Conservation (phyloP, 2,113 vertebrate species). For the Sinocyclocheilus maitianheensis region DNA sequence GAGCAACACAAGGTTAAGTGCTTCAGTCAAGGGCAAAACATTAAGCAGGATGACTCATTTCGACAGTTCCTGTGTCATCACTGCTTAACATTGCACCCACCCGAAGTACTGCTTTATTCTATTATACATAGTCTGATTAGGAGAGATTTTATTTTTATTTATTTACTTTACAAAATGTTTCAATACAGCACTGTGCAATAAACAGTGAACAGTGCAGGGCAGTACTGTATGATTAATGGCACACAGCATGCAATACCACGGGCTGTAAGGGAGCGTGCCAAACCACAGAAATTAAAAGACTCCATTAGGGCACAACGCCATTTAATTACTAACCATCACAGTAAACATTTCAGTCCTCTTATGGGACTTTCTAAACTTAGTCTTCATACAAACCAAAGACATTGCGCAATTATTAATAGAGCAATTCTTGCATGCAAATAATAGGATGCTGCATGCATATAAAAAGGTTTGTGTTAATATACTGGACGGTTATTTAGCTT, state of each 20-base stretch:
- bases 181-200: neutral
- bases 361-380: neutral
- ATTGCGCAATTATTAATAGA: neutral
- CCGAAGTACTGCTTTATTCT: neutral
- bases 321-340: constrained; percentile 35
- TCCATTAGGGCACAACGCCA: constrained; percentile 28
- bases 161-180: neutral
- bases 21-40: constrained; percentile 13
- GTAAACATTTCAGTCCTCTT: constrained; percentile 5
- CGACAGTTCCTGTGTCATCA: neutral
- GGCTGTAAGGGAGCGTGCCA: neutral
- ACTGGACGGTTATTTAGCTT: neutral
- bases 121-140: neutral
- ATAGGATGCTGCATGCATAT: neutral
- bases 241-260: neutral
- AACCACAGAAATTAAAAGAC: constrained; percentile 9
- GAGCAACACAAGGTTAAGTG: constrained; percentile 8
- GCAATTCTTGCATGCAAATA: neutral
- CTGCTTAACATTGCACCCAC: neutral
- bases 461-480: neutral
- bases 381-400: neutral
- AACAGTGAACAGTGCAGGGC: neutral
- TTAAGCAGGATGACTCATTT: neutral
- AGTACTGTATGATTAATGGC: constrained; percentile 1
- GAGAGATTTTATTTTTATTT: neutral